Conservation (phyloP, 2,888 invertebrate species). For the Malthinus flaveolus region DNA sequence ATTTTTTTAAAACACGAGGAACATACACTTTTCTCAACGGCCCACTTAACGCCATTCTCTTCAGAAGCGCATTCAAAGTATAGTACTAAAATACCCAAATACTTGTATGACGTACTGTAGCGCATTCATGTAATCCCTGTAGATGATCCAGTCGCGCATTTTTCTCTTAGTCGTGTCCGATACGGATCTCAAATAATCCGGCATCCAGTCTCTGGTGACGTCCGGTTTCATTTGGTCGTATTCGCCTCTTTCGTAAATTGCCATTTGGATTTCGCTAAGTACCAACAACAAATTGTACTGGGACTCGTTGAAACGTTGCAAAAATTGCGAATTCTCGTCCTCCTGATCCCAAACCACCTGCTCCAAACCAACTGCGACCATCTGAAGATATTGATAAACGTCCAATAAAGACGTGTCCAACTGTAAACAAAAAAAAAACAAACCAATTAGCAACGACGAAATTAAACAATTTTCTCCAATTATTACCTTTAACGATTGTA, state of each 20-base stretch:
- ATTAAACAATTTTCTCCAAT: neutral
- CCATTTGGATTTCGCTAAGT: conserved; percentile 70
- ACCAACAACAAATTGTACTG: conserved; percentile 65
- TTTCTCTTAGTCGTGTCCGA: conserved; percentile 53
- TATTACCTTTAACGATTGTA: conserved; percentile 55
- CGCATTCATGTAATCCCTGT: conserved; percentile 65
- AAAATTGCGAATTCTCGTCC: conserved; percentile 55
- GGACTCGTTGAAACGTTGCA: conserved; percentile 60
- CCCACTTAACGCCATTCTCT: too few relatives aligned
- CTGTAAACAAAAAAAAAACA: conserved; percentile 24
- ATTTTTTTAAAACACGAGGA: conserved; percentile 8
- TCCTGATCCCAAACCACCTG: conserved; percentile 65
- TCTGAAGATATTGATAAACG: conserved; percentile 70
- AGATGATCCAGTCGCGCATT: conserved; percentile 64
- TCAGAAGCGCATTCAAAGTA: too few relatives aligned
- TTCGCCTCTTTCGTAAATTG: conserved; percentile 56
- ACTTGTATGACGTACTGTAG: conserved; percentile 62
- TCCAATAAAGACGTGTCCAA: conserved; percentile 46
- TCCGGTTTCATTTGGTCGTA: conserved; percentile 55
- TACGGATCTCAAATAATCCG: conserved; percentile 46
- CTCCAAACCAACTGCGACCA: conserved; percentile 70
- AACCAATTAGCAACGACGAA: neutral
- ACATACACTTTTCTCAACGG: conserved; percentile 15
- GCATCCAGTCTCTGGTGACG: conserved; percentile 56
- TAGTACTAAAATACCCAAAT: conserved; percentile 49